phyloP scores from a whole-genome alignment of 2,113 vertebrate genomes.

The Dendrocopos noguchii region DNA sequence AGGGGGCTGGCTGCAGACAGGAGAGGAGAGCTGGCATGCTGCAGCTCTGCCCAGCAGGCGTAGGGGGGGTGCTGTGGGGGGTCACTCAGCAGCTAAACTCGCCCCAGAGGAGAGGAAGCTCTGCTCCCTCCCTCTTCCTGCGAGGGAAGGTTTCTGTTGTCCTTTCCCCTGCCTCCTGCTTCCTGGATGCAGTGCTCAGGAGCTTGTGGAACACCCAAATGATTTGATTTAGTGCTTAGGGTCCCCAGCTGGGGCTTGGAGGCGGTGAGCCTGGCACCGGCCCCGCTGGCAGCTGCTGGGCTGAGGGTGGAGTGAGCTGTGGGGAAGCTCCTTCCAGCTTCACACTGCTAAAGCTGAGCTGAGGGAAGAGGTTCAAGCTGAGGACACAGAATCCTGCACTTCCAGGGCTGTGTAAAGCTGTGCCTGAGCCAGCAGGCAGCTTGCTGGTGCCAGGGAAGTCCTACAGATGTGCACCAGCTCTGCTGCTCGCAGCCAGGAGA shows the following conservation, averaged over 20 bases:
- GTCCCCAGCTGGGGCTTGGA: neutral
- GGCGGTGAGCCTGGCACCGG: neutral
- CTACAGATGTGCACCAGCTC: neutral
- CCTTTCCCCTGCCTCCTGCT: neutral
- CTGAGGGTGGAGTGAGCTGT: neutral
- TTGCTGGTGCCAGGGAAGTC: neutral
- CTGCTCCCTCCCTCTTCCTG: neutral
- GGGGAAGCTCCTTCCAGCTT: neutral
- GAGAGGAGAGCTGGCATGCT: neutral
- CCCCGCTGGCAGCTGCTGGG: neutral
- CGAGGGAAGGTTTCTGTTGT: neutral
- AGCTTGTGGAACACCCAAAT: neutral
- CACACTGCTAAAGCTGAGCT: fast-evolving
- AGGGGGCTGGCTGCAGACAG: neutral
- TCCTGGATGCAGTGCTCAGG: neutral
- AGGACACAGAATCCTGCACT: neutral
- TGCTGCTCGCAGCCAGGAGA: neutral
- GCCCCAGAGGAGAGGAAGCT: neutral
- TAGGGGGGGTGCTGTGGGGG: neutral
- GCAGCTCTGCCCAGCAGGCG: neutral
- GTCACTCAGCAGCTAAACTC: neutral
- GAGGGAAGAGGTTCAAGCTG: neutral
- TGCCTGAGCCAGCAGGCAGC: neutral
- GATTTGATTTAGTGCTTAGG: neutral
- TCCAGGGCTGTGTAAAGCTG: neutral